phyloP scores from a whole-genome alignment of 1,140 invertebrate genomes.

The Trypoxylus dichotomus region DNA sequence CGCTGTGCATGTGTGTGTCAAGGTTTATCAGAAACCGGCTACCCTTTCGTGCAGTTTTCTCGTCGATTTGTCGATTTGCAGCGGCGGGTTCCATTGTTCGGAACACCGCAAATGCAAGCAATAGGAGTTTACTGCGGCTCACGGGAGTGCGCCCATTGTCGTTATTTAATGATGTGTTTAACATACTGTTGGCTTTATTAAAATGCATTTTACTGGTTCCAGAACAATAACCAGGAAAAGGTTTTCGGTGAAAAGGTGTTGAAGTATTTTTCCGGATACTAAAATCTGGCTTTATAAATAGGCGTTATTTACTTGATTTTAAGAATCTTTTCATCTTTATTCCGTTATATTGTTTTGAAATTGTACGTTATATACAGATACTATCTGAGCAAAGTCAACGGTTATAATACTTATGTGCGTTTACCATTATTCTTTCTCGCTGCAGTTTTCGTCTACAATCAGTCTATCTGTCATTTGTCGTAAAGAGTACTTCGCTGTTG shows the following conservation, averaged over 20 bases:
- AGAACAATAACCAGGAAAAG: background rate
- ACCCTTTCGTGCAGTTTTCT: slow-evolving; percentile 25
- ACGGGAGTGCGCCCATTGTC: background rate
- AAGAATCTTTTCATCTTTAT: background rate
- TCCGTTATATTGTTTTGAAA: background rate
- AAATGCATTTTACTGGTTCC: background rate
- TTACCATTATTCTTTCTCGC: too few species aligned
- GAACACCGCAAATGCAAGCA: background rate
- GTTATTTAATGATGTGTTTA: slow-evolving; percentile 22
- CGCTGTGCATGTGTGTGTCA: slow-evolving; percentile 9
- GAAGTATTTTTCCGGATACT: background rate
- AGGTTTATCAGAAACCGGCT: slow-evolving; percentile 11
- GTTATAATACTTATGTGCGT: too few species aligned
- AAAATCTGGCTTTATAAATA: background rate
- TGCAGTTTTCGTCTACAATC: too few species aligned
- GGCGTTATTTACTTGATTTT: background rate
- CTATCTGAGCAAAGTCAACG: too few species aligned
- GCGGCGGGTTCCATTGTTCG: background rate
- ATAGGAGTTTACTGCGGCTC: background rate
- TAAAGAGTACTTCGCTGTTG: too few species aligned
- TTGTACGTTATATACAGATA: too few species aligned
- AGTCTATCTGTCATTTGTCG: too few species aligned
- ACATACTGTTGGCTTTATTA: background rate
- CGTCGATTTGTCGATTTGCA: background rate
- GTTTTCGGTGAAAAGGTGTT: background rate